A percentile compares a stretch with the other conserved stretches of the same genome.
phyloP scores from a whole-genome alignment of 2,888 invertebrate species.

The Amphipoea oculea region DNA sequence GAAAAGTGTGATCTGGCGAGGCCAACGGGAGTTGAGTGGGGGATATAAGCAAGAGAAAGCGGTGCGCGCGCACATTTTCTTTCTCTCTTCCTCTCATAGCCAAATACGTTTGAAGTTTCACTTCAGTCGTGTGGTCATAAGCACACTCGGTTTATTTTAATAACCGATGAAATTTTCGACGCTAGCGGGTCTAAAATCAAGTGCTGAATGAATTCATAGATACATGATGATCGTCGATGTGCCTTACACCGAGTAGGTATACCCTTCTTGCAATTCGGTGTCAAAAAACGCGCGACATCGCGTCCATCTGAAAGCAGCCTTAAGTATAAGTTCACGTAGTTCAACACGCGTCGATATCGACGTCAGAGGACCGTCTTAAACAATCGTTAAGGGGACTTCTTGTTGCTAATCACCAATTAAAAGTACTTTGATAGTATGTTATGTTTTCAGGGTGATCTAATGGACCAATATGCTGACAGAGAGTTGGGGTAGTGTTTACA shows the following conservation, averaged over 20 bases:
- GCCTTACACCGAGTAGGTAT: neutral
- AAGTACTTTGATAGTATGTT: constrained; percentile 35
- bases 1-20: too few relatives aligned
- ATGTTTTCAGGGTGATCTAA: constrained; percentile 16
- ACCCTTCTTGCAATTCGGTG: neutral
- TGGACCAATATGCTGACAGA: constrained; percentile 10
- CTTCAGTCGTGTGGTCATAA: too few relatives aligned
- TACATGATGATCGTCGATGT: neutral
- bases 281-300: neutral
- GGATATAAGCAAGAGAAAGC: too few relatives aligned
- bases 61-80: too few relatives aligned
- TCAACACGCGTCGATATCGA: constrained; percentile 31
- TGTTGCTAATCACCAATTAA: constrained; percentile 57
- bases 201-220: neutral
- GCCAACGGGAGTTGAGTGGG: too few relatives aligned
- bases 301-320: constrained; percentile 15
- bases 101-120: too few relatives aligned
- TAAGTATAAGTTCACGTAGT: constrained; percentile 29
- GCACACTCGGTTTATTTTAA: too few relatives aligned
- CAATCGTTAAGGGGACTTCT: constrained; percentile 44
- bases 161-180: too few relatives aligned
- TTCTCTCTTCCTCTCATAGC: too few relatives aligned
- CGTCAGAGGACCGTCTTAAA: constrained; percentile 43
- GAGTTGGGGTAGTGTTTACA: neutral
- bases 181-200: neutral